Base-by-base conservation (phyloP, 2,888 invertebrate genomes). In the Corbicula japonica region DNA sequence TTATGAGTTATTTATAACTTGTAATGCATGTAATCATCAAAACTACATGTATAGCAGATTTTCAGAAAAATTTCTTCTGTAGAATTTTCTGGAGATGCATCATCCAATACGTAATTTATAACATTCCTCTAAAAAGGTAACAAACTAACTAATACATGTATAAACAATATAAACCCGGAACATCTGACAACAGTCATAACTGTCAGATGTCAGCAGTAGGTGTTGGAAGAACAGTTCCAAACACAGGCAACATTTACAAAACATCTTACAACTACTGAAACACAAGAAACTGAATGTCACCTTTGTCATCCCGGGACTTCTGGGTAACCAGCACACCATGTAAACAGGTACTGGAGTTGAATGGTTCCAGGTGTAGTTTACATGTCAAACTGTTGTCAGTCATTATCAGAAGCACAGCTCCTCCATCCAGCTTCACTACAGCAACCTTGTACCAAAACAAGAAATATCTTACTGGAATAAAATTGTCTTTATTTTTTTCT, bases 241-340 rank as follows among this genome's bases (percentile, higher is more conserved):
- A 12, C 41, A 12, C 41, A 41, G 8, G n/a, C n/a, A n/a, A n/a
- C n/a, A n/a, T 41, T 41, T 41, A 12, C 41, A 41, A 41, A 41
- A 15, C 15, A 41, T 12, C 15, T 12, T 12, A 41, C 8, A 41
- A 12, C 41, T 15, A 12, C 8, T 41, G 15, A 41, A 12, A 41
- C 8, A 12, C 15, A 41, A 12, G 8, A 41, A 41, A 12, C 8
- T 12, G 8, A 12, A 12, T 3, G 2, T 32, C 28, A 54, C 54
- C 54, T 54, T 30, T 54, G 5, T 3, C 12, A 28, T 30, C 30
- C 10, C 30, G 41, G 62, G 62, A 62, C 26, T 44, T 30, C 62
- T 46, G 41, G 21, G 62, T 28, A 15, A 62, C 44, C 2, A 38
- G 62, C 8, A 62, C 44, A 30, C 62, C 41, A 21, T 62, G 44